A percentile compares a stretch with the other conserved stretches of the same genome.
Conservation (phyloP, 2,888 invertebrate species). For the Nomada lathburiana region DNA sequence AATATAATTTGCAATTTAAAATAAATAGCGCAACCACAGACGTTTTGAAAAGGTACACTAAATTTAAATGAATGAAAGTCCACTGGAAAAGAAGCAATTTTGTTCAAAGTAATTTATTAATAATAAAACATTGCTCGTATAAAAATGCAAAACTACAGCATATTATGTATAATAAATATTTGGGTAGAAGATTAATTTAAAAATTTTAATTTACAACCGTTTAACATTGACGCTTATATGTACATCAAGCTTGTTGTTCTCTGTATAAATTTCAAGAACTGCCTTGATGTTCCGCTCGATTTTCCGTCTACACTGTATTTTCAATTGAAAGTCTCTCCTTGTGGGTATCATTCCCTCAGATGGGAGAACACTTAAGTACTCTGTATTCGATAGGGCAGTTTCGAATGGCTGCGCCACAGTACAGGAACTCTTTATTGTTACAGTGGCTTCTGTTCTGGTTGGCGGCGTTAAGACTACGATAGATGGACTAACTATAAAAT, state of each 20-base stretch:
- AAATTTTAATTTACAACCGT: constrained; percentile 36
- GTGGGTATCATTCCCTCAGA: constrained; percentile 78
- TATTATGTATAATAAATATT: constrained; percentile 55
- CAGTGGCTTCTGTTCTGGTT: constrained; percentile 66
- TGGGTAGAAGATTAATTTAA: constrained; percentile 16
- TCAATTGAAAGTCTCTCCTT: constrained; percentile 71
- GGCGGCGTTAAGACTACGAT: constrained; percentile 72
- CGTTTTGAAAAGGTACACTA: neutral
- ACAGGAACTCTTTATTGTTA: constrained; percentile 71
- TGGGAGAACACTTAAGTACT: constrained; percentile 73
- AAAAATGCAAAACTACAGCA: constrained; percentile 43
- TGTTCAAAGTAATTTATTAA: constrained; percentile 40
- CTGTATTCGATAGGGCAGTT: constrained; percentile 69
- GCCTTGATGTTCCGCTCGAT: constrained; percentile 69
- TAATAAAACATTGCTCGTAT: constrained; percentile 47
- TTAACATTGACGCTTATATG: constrained; percentile 56
- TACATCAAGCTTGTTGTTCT: constrained; percentile 74
- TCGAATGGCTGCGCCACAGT: constrained; percentile 75
- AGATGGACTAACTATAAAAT: constrained; percentile 71
- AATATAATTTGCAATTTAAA: constrained; percentile 69
- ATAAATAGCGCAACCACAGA: constrained; percentile 66
- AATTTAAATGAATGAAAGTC: neutral
- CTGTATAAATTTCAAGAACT: constrained; percentile 73
- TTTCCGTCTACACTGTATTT: constrained; percentile 73
- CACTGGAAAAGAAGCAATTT: neutral